These are phyloP conservation scores for Andrena cerasifolii DNA, from an alignment of 1,140 invertebrate species.

Conservation along the genomic window DNA sequence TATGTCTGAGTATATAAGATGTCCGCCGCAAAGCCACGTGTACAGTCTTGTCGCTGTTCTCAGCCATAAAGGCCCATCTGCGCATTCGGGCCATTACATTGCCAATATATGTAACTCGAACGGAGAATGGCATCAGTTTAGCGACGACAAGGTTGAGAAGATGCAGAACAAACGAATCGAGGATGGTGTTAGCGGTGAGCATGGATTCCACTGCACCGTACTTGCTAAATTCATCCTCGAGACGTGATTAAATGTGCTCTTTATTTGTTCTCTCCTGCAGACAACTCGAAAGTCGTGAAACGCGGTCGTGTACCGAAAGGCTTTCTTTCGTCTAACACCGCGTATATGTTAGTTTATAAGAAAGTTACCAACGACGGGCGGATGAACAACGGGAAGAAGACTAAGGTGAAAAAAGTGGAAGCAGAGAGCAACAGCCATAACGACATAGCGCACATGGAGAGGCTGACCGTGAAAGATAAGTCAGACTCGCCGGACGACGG, in stretches of 20 bases:
- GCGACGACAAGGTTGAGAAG: constrained; percentile 87
- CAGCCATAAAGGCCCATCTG: constrained; percentile 86
- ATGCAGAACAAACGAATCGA: constrained; percentile 81
- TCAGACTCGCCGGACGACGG: constrained; percentile 43
- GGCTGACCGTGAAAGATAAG: constrained; percentile 42
- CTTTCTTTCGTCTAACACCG: constrained; percentile 83
- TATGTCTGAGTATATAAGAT: constrained; percentile 84
- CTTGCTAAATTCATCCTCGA: not conserved
- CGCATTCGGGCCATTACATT: constrained; percentile 89
- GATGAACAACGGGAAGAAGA: constrained; percentile 43
- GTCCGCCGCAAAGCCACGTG: constrained; percentile 74
- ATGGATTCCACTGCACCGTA: not conserved
- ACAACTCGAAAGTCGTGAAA: constrained; percentile 78
- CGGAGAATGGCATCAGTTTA: constrained; percentile 87
- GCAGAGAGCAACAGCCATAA: constrained; percentile 24
- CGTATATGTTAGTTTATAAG: constrained; percentile 88
- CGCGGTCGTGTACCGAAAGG: constrained; percentile 80
- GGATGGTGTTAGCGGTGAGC: constrained; percentile 80
- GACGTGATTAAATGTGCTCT: constrained; percentile 17
- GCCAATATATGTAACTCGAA: constrained; percentile 82
- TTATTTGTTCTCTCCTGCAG: constrained; percentile 70
- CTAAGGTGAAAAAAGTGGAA: constrained; percentile 50
- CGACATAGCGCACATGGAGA: constrained; percentile 35
- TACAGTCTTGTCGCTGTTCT: constrained; percentile 87
- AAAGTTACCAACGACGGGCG: constrained; percentile 55